These are phyloP conservation scores for Bombus waltoni DNA, from an alignment of 1,140 invertebrate genomes.

Conservation along the genomic window DNA sequence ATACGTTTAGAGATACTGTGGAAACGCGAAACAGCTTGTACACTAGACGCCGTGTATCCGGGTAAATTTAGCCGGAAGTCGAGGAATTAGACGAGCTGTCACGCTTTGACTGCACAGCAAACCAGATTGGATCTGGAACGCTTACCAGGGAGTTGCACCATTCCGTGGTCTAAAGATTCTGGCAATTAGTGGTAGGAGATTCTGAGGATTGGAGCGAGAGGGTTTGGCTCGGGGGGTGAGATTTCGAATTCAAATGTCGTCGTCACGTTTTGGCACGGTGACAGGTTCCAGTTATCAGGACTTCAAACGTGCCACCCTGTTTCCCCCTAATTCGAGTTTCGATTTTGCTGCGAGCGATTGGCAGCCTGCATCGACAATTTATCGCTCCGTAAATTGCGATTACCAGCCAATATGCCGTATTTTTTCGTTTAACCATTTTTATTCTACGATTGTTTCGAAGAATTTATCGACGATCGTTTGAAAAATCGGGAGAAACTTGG, in stretches of 20 bases:
- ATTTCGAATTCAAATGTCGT: conserved; percentile 25
- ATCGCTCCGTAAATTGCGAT: background rate
- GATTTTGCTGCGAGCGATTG: conserved; percentile 2
- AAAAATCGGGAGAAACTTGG: background rate
- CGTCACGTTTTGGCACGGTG: conserved; percentile 14
- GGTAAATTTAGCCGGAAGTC: background rate
- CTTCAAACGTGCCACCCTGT: conserved; percentile 15
- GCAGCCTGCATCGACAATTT: background rate
- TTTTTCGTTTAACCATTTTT: background rate
- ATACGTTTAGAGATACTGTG: background rate
- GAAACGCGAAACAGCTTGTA: background rate
- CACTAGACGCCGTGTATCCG: background rate
- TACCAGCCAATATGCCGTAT: background rate
- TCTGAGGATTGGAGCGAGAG: background rate
- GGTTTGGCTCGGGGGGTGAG: background rate
- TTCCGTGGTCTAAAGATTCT: conserved; percentile 21
- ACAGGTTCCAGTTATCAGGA: conserved; percentile 19
- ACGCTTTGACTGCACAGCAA: conserved; percentile 1
- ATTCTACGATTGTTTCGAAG: background rate
- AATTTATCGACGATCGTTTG: background rate
- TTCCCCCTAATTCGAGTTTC: conserved; percentile 13
- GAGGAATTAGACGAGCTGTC: conserved; percentile 23
- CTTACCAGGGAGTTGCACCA: background rate
- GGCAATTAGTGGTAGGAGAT: conserved; percentile 10
- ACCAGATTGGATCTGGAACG: conserved; percentile 19